Evolutionary conservation across 2,888 invertebrate species (phyloP), one percentile per base, ranked within the genome.

Genomic region (Caenorhabditis imperialis): DNA sequence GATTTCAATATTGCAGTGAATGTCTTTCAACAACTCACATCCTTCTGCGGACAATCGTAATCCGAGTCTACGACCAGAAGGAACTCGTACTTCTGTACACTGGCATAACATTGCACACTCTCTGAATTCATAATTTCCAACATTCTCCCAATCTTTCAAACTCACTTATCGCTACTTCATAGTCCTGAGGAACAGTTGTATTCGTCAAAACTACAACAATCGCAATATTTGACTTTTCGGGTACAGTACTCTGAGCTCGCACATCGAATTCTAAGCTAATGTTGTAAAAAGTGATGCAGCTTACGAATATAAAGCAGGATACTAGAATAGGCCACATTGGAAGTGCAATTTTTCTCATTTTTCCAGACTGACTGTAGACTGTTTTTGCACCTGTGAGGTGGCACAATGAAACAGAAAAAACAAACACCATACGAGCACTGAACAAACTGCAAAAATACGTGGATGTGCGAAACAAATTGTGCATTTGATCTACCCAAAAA

Each of bases 21-120:
- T 30, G 44, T 8, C 6, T n/a, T 20, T n/a, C 20, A 23, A 6
- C 6, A 16, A 27, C 5, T 53, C 38, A 58, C 71, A 60, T 75
- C 60, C 50, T 30, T 50, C 16, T 67, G 65, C 16, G 44, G 55
- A 22, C 71, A 71, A 16, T 25, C 27, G 23, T 42, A 69, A 14
- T 55, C 22, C 7, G 50, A 23, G 22, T 61, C 55, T 14, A 30
- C 18, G 1, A 53, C 61, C 6, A 69, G 30, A 3, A 47, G 25
- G 14, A 62, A 62, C 6, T n/a, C 10, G 51, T 74, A 74, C 22
- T 30, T 38, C 10, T 69, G 74, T 3, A 51, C 57, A 25, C 51
- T 38, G 3, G 67, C 33, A 33, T 74, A 74, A 20, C 74, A 74
- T 50, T 62, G 37, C 4, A 69, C 44, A 22, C 61, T 42, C 18